Evolutionary conservation across 2,888 invertebrate genomes (phyloP).

Genomic region (Branchinecta sandiegonensis): DNA sequence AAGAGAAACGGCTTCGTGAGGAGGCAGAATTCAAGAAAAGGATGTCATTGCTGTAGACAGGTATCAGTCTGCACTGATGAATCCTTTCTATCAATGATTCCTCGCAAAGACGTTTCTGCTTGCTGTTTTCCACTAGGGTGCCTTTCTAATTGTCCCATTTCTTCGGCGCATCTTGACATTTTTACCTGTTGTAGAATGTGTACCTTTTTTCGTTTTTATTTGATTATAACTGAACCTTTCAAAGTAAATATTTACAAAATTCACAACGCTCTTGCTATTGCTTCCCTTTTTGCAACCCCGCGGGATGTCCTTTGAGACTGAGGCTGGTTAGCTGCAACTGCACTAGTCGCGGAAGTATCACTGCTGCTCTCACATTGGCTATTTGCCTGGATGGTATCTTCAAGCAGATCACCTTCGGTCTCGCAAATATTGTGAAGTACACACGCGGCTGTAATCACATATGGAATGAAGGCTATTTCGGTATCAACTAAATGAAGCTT

Average conservation of each 20-base stretch:
- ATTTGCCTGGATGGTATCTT: constrained; percentile 11
- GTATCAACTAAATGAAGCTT: no score
- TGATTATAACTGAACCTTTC: background rate
- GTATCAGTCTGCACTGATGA: constrained; percentile 11
- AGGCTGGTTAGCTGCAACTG: constrained; percentile 11
- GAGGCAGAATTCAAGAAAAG: constrained; percentile 7
- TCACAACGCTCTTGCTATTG: constrained; percentile 8
- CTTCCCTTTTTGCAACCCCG: constrained; percentile 4
- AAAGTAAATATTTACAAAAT: constrained; percentile 5
- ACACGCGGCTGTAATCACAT: no score
- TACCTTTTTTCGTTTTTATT: no score
- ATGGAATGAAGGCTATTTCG: no score
- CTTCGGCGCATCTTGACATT: no score
- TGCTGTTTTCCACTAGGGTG: constrained; percentile 11
- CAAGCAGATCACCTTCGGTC: no score
- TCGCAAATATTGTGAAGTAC: no score
- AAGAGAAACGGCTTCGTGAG: constrained; percentile 11
- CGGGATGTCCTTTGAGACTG: constrained; percentile 6
- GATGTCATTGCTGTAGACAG: constrained; percentile 10
- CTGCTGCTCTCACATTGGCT: constrained; percentile 5
- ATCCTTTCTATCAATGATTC: constrained; percentile 6
- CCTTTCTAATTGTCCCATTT: no score
- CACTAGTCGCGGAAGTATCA: constrained; percentile 6
- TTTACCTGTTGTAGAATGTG: no score
- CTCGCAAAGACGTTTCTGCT: constrained; percentile 6